Evolutionary conservation across 1,140 invertebrate genomes (phyloP).

Genomic region (Lysiphlebus fabarum): DNA sequence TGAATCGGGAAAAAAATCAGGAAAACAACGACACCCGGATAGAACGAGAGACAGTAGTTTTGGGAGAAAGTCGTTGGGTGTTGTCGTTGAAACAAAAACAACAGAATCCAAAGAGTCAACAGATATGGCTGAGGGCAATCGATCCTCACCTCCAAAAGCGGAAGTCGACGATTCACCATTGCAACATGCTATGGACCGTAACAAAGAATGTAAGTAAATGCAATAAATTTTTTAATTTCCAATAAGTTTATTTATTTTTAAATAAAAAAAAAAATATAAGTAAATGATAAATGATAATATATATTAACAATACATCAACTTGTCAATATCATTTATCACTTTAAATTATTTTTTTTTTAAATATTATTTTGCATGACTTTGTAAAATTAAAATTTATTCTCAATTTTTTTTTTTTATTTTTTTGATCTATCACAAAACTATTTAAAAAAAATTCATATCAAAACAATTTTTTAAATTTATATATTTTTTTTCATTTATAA

Average conservation of each 20-base stretch:
- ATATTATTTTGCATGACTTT: neutral
- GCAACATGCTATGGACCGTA: slow-evolving; percentile 89
- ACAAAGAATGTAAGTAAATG: slow-evolving; percentile 87
- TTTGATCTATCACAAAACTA: no score
- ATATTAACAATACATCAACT: neutral
- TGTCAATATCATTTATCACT: neutral
- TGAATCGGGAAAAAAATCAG: slow-evolving; percentile 16
- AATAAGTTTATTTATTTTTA: neutral
- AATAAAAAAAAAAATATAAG: neutral
- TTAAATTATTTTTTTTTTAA: neutral
- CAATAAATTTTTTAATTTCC: slow-evolving; percentile 16
- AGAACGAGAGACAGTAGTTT: slow-evolving; percentile 15
- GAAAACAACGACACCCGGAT: slow-evolving; percentile 18
- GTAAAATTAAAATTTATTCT: neutral
- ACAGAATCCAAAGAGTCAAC: slow-evolving; percentile 53
- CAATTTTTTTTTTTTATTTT: no score
- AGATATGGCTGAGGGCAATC: slow-evolving; percentile 66
- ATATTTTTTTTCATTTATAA: no score
- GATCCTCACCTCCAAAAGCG: slow-evolving; percentile 79
- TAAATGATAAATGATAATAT: no score
- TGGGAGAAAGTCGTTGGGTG: slow-evolving; percentile 45
- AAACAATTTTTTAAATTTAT: no score
- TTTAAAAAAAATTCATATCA: no score
- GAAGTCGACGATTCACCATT: slow-evolving; percentile 91
- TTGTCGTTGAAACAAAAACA: slow-evolving; percentile 34